Evolutionary conservation across 2,888 invertebrate genomes (phyloP).

Genomic region (Minunthozetes semirufus): DNA sequence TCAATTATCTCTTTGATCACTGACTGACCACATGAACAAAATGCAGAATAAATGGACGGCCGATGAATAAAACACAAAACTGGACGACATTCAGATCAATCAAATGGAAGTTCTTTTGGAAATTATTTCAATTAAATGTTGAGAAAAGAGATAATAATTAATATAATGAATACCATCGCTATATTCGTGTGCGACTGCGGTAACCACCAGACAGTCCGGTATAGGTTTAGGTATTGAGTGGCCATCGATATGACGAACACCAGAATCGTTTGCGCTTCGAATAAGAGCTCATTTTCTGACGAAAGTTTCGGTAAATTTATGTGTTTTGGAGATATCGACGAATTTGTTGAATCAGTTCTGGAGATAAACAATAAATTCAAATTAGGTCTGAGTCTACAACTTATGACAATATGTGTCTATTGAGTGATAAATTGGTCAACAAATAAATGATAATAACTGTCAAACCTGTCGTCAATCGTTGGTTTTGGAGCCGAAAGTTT

Average conservation of each 20-base stretch:
- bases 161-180: conserved; percentile 62
- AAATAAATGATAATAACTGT: neutral
- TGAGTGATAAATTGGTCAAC: neutral
- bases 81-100: conserved; percentile 80
- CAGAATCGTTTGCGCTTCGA: conserved; percentile 75
- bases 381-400: neutral
- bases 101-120: conserved; percentile 84
- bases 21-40: conserved; percentile 52
- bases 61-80: conserved; percentile 72
- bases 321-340: conserved; percentile 40
- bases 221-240: conserved; percentile 87
- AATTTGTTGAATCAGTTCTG: conserved; percentile 15
- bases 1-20: too few species aligned
- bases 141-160: conserved; percentile 30
- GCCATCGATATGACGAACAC: conserved; percentile 69
- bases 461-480: conserved; percentile 18
- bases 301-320: conserved; percentile 50
- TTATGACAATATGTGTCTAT: neutral
- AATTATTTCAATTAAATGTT: conserved; percentile 38
- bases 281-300: conserved; percentile 69
- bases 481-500: conserved; percentile 31
- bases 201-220: conserved; percentile 95
- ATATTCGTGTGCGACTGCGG: conserved; percentile 82
- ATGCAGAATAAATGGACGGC: conserved; percentile 65
- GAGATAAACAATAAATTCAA: neutral